phyloP scores from a whole-genome alignment of 1,140 invertebrate genomes.

The Drosophila auraria region DNA sequence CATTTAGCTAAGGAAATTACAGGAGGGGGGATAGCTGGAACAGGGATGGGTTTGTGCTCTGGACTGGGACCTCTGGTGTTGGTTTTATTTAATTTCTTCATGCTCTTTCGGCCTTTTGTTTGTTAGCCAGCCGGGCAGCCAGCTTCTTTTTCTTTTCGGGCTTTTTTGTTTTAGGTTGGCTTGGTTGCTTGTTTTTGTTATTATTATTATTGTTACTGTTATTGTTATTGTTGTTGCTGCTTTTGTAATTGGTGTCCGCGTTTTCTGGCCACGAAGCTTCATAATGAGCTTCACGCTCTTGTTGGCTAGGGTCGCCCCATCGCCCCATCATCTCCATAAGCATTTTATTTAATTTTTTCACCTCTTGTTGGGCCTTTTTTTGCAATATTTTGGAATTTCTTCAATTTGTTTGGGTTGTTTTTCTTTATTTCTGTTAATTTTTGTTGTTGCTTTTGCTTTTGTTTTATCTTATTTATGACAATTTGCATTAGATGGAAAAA shows the following conservation, averaged over 20 bases:
- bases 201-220: conserved; percentile 49
- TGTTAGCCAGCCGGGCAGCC: conserved; percentile 43
- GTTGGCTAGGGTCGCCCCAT: conserved; percentile 59
- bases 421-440: conserved; percentile 21
- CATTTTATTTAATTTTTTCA: conserved; percentile 65
- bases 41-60: conserved; percentile 58
- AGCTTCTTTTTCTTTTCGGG: conserved; percentile 35
- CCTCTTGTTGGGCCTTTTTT: conserved; percentile 44
- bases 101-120: conserved; percentile 71
- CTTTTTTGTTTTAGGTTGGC: conserved; percentile 15
- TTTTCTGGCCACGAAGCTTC: conserved; percentile 54
- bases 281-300: conserved; percentile 82
- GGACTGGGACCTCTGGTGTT: conserved; percentile 47
- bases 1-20: conserved; percentile 29
- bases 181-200: conserved; percentile 38
- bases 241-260: conserved; percentile 56
- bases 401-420: conserved; percentile 52
- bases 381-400: conserved; percentile 76
- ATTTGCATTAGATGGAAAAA: conserved; percentile 20
- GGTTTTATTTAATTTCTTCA: conserved; percentile 79
- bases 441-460: conserved; percentile 36
- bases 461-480: conserved; percentile 56
- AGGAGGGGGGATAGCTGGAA: conserved; percentile 29
- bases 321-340: conserved; percentile 55
- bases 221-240: conserved; percentile 17